phyloP scores from a whole-genome alignment of 1,140 invertebrate species.

The Phortica variegata region DNA sequence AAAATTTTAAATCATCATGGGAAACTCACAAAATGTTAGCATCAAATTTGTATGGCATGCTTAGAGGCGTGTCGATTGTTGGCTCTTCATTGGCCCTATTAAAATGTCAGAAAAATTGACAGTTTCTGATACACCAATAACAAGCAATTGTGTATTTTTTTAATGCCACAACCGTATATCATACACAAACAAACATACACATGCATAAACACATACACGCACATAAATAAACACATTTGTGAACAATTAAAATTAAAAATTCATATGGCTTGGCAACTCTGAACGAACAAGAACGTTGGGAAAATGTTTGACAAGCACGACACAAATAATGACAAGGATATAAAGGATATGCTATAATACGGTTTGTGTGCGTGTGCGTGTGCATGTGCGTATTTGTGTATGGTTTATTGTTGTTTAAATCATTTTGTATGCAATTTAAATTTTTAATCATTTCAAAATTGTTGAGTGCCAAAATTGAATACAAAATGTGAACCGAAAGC shows the following conservation, averaged over 20 bases:
- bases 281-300: conserved; percentile 26
- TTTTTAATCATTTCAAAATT: conserved; percentile 53
- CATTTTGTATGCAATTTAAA: conserved; percentile 53
- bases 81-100: conserved; percentile 40
- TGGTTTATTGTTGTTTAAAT: conserved; percentile 37
- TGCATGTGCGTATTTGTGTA: conserved; percentile 1
- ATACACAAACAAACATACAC: not conserved
- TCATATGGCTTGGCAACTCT: conserved; percentile 36
- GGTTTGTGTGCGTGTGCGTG: conserved; percentile 16
- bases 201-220: not conserved
- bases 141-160: no score
- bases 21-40: no score
- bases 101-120: conserved; percentile 25
- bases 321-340: conserved; percentile 40
- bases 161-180: conserved; percentile 13
- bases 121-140: conserved; percentile 18
- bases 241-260: conserved; percentile 54
- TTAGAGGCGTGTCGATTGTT: conserved; percentile 33
- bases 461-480: conserved; percentile 34
- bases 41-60: conserved; percentile 45
- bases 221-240: conserved; percentile 38
- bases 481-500: no score
- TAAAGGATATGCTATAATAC: conserved; percentile 14
- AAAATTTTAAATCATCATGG: no score
- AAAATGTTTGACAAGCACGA: conserved; percentile 48